Conservation (phyloP, 2,888 invertebrate genomes). For the Pheosia tremula region DNA sequence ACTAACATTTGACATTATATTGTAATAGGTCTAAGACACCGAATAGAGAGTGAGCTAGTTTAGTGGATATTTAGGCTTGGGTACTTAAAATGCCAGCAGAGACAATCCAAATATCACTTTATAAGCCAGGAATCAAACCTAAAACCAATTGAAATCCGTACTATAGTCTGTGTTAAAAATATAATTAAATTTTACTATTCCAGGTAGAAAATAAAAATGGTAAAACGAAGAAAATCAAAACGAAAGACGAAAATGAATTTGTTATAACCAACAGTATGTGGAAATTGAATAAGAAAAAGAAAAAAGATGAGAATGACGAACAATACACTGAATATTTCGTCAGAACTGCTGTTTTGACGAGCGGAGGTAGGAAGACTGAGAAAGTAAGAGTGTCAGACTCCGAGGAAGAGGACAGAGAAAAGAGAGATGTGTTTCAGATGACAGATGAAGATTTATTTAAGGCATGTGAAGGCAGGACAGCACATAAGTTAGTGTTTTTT, state of each 20-base stretch:
- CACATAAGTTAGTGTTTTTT: conserved; percentile 87
- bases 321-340: conserved; percentile 71
- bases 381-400: conserved; percentile 55
- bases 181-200: neutral
- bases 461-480: conserved; percentile 92
- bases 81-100: too few relatives aligned
- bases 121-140: too few relatives aligned
- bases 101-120: too few relatives aligned
- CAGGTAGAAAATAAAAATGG: conserved; percentile 73
- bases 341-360: conserved; percentile 63
- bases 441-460: conserved; percentile 92
- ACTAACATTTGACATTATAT: too few relatives aligned
- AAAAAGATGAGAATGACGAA: conserved; percentile 41
- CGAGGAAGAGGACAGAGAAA: conserved; percentile 47
- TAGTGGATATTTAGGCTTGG: too few relatives aligned
- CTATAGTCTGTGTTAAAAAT: too few relatives aligned
- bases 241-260: conserved; percentile 58
- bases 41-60: too few relatives aligned
- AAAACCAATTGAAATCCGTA: too few relatives aligned
- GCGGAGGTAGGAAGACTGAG: conserved; percentile 58
- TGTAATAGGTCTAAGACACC: too few relatives aligned
- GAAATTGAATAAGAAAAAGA: conserved; percentile 61
- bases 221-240: conserved; percentile 71
- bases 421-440: conserved; percentile 66
- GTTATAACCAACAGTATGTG: conserved; percentile 72